A percentile compares a stretch with the other conserved stretches of the same genome.
Conservation (phyloP, 2,113 vertebrate genomes). For the Cichladusa arquata region DNA sequence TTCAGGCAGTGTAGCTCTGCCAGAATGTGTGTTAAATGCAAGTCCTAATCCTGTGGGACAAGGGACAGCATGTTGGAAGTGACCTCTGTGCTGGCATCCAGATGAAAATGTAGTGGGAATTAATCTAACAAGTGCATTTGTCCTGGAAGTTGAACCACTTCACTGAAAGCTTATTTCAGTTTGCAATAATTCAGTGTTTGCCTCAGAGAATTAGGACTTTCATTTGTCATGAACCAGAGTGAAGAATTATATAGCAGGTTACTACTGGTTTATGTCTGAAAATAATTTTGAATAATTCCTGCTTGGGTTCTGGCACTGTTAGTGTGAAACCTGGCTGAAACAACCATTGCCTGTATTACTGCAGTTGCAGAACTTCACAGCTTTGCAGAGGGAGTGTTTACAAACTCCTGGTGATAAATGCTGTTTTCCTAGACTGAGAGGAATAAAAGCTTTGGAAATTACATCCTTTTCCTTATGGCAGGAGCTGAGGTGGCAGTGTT, state of each 20-base stretch:
- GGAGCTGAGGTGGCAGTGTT: not conserved
- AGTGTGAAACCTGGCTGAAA: not conserved
- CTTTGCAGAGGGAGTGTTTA: not conserved
- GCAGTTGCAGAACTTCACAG: not conserved
- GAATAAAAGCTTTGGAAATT: not conserved
- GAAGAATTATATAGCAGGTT: not conserved
- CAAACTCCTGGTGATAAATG: not conserved
- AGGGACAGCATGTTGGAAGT: not conserved
- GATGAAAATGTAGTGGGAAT: not conserved
- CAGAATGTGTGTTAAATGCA: not conserved
- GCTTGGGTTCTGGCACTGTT: not conserved
- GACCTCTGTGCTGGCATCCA: not conserved
- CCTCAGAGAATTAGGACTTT: not conserved
- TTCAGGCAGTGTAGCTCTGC: not conserved
- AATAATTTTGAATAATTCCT: not conserved
- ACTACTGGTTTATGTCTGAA: not conserved
- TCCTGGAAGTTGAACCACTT: not conserved
- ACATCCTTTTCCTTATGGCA: not conserved
- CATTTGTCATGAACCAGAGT: not conserved
- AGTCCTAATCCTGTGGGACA: not conserved
- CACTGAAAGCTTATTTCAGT: not conserved
- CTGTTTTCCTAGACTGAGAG: no score
- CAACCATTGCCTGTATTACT: not conserved
- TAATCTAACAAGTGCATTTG: not conserved
- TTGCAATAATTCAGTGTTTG: not conserved